Base-by-base conservation (phyloP, 2,797 vertebrate species). In the Hybognathus amarus region DNA sequence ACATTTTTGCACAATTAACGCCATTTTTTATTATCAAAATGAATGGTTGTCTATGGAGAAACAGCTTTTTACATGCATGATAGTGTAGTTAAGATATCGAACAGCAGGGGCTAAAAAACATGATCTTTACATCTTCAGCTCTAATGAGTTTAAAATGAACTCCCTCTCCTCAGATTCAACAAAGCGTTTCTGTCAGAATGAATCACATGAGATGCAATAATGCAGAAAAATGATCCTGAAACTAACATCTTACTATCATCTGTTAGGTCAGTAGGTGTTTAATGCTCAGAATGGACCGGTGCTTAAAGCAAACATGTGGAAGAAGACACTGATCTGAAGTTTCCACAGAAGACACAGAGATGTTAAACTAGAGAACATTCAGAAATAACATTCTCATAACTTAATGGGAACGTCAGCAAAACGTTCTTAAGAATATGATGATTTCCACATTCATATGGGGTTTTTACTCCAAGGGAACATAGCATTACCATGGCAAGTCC, bases 181-280 rank as follows among this genome's bases (percentile, higher is more conserved):
- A 3, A 3, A 73, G 33, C 4, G 0, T 27, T 27, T 75, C 33
- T 76, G 73, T 59, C 73, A 40, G 52, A 22, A 6, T 24, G 52
- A 59, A 59, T 75, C 22, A 38, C 33, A 59, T 75, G 52, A 59
- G 33, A 17, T 59, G 52, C 40, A 59, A 18, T 75, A 33, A 75
- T 59, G 52, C 22, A 76, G 73, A 59, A 59, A 76, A 20, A 59
- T 10, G 73, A 40, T 59, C 33, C n/a, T 17, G 22, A 76, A 22
- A 24, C 73, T 38, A 8, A 22, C 50, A 13, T 33, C 71, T 54
- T 50, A 42, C 9, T 4, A 12, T 75, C 12, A 22, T 36, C 45
- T 73, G 70, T 50, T 33, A 17, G n/a, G 33, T 24, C 50, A 40
- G 73, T 22, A 56, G 71, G 18, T 38, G 50, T 75, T 56, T 56